Evolutionary conservation across 2,888 invertebrate species (phyloP), one percentile per base, ranked within the genome.

Genomic region (Ptychoptera contaminata): DNA sequence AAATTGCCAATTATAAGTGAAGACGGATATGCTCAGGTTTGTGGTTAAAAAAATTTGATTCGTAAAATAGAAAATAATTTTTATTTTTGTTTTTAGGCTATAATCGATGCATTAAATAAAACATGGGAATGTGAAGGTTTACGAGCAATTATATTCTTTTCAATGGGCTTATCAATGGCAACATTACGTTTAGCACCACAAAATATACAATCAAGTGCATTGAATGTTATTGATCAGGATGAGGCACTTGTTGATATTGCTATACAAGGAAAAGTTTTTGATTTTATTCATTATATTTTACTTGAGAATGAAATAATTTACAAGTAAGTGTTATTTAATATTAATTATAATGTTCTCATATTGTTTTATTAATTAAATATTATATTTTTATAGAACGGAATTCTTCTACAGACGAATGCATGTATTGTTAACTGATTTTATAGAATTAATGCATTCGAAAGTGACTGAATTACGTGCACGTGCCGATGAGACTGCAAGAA

Each of bases 381-480:
- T 36, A n/a, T 46, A 43, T 36, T 35, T 34, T 48, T 51, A 35
- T 37, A 61, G 61, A 48, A 79, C 80, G 63, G 84, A 88, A 63
- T 91, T 88, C 60, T 83, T 88, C 57, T 72, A 85, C 54, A 75
- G 84, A 16, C 75, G 87, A 38, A 67, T 93, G 39, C 94, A 96
- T 65, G 73, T 77, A 12, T 68, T 94, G 8, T 71, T 94, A 43
- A 87, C 90, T 0, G 93, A 94, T 66, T 93, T 96, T 56, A 87
- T 96, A 40, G 81, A 86, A 49, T 74, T 85, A 44, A 87, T 93
- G 87, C 93, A 92, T 44, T 74, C 90, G 40, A 93, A 92, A 51
- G 77, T 83, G 1, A 81, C 84, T 54, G 86, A 87, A 59, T 64
- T 88, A 48, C 70, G 84, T 41, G 80, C 79, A 54, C 72, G 84